Evolutionary conservation across 1,140 invertebrate genomes (phyloP), one percentile per base, ranked within the genome.

Genomic region (Pomacea maculata): DNA sequence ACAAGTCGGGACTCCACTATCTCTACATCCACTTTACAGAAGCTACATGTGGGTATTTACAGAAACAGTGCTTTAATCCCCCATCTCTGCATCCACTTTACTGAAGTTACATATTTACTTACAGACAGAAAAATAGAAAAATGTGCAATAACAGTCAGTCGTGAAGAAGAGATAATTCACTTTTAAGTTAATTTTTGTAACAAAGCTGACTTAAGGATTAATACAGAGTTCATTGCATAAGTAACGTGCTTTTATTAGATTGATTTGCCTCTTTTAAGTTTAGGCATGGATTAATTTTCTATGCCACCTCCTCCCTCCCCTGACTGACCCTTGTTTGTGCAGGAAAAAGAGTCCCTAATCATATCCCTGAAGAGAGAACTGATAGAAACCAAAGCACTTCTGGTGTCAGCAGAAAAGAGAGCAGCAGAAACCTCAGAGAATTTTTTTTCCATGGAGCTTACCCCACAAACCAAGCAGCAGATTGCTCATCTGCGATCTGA

Each of bases 401-500:
- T 65, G 57, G 52, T 17, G 7, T 19, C 17, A 25, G 52, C 79
- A 54, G 70, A 70, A 29, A 78, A 52, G 74, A 25, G 45, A 4
- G 4, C 6, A 15, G 54, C 54, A 45, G 71, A 67, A 17, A 54
- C 12, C 15, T 52, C 54, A 17, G n/a, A 25, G 6, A 11, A 8
- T n/a, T 72, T 72, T 45, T 29, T 45, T 25, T 73, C 45, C 19
- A 45, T 78, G 61, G 71, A 63, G 21, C 75, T 86, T 21, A 83
- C 83, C 17, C 80, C 83, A 64, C 81, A 85, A 70, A 84, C 87
- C n/a, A 84, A 86, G 64, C 82, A 83, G 65, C 84, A 85, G 45
- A 85, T 89, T 45, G 80, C 83, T 12, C 85, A 86, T 15, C 74
- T 89, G 11, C 83, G 84, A 57, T 73, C 82, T 29, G 86, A 89